phyloP scores from a whole-genome alignment of 1,140 invertebrate species.

The Euschistus heros region DNA sequence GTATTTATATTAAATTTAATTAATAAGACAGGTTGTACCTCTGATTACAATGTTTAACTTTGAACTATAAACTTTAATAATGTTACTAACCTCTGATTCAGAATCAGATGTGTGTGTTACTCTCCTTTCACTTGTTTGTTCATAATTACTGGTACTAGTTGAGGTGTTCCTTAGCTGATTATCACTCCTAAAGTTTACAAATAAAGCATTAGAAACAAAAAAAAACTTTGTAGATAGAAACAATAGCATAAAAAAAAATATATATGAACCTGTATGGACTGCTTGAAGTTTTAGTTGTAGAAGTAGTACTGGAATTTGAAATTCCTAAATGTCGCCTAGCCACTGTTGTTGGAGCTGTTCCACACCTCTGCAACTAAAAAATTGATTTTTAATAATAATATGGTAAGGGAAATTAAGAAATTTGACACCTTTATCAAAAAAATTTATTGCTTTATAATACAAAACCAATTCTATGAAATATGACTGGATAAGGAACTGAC shows the following conservation, averaged over 20 bases:
- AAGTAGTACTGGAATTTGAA: constrained; percentile 90
- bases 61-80: background rate
- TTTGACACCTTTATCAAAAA: too few relatives aligned
- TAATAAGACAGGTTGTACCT: too few relatives aligned
- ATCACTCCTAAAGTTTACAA: constrained; percentile 46
- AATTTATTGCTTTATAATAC: too few relatives aligned
- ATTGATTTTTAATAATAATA: background rate
- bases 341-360: constrained; percentile 2
- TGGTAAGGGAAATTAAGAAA: too few relatives aligned
- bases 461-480: too few relatives aligned
- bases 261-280: constrained; percentile 63
- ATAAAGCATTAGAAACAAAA: background rate
- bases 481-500: too few relatives aligned
- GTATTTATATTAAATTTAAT: too few relatives aligned
- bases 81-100: constrained; percentile 31
- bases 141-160: constrained; percentile 66
- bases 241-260: background rate
- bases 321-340: constrained; percentile 76
- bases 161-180: constrained; percentile 67
- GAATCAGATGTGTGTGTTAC: constrained; percentile 32
- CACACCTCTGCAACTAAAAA: constrained; percentile 1
- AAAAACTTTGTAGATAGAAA: too few relatives aligned
- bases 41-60: background rate
- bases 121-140: constrained; percentile 42
- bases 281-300: constrained; percentile 86